Conservation (phyloP, 1,140 invertebrate genomes). For the Procambarus virginalis region DNA sequence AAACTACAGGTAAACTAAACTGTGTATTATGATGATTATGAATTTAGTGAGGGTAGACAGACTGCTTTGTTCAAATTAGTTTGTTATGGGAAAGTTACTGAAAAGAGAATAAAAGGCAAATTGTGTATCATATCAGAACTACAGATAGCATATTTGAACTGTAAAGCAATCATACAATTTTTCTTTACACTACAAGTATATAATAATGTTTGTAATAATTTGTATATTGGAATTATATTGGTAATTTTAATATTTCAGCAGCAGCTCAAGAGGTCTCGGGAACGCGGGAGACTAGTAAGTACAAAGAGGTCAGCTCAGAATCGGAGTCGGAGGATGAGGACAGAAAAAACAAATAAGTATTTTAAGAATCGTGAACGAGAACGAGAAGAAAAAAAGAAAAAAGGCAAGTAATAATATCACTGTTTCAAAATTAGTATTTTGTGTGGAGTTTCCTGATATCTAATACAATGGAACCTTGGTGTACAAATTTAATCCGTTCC, state of each 20-base stretch:
- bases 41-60: too few relatives aligned
- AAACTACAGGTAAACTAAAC: too few relatives aligned
- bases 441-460: too few relatives aligned
- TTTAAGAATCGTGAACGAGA: slow-evolving; percentile 75
- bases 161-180: too few relatives aligned
- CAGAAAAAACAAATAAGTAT: slow-evolving; percentile 75
- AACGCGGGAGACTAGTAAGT: slow-evolving; percentile 33
- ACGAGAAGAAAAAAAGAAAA: slow-evolving; percentile 73
- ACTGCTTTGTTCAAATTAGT: too few relatives aligned
- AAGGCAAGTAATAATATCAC: slow-evolving; percentile 64
- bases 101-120: too few relatives aligned
- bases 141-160: neutral
- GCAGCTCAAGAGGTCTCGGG: slow-evolving; percentile 43
- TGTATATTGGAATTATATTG: neutral
- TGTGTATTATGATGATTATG: too few relatives aligned
- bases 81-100: too few relatives aligned
- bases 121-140: neutral
- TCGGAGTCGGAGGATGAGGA: slow-evolving; percentile 76
- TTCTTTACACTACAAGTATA: too few relatives aligned
- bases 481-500: too few relatives aligned
- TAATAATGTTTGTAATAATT: neutral
- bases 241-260: neutral
- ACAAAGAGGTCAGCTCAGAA: slow-evolving; percentile 55
- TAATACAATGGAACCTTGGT: too few relatives aligned
- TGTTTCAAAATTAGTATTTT: neutral